Evolutionary conservation across 2,113 vertebrate genomes (phyloP).

Genomic region (Eira barbara): DNA sequence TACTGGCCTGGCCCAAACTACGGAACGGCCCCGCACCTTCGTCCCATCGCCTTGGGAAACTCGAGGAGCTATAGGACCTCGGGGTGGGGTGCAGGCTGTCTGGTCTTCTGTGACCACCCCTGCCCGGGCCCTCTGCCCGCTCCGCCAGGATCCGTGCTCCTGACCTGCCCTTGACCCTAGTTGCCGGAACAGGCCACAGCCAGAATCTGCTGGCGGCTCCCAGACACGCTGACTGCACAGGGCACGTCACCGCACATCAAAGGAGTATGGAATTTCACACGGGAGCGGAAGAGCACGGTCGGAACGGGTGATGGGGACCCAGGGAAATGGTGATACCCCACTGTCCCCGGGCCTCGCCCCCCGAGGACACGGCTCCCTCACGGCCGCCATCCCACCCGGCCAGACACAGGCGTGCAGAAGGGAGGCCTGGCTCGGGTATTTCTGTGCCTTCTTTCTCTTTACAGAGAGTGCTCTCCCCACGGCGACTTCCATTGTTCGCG

Average conservation of each 20-base stretch:
- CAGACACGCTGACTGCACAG: not conserved
- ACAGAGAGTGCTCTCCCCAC: not conserved
- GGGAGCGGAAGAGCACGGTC: not conserved
- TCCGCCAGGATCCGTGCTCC: too few relatives aligned
- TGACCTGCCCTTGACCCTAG: not conserved
- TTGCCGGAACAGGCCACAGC: not conserved
- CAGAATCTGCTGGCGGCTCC: not conserved
- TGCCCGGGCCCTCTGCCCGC: not conserved
- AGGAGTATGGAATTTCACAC: not conserved
- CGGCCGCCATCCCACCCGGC: not conserved
- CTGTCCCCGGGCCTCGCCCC: not conserved
- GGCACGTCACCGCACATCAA: not conserved
- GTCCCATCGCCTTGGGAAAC: rapidly evolving
- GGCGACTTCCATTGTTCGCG: rapidly evolving
- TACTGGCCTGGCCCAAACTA: not conserved
- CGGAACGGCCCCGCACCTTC: rapidly evolving
- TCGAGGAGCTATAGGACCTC: rapidly evolving
- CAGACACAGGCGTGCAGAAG: not conserved
- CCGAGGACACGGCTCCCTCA: not conserved
- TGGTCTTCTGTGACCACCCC: not conserved
- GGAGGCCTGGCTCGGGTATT: not conserved
- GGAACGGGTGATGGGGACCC: not conserved
- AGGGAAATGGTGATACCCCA: not conserved
- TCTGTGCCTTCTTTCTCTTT: not conserved
- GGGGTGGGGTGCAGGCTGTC: too few relatives aligned